Conservation (phyloP, 2,888 invertebrate genomes). For the Papilio demoleus region DNA sequence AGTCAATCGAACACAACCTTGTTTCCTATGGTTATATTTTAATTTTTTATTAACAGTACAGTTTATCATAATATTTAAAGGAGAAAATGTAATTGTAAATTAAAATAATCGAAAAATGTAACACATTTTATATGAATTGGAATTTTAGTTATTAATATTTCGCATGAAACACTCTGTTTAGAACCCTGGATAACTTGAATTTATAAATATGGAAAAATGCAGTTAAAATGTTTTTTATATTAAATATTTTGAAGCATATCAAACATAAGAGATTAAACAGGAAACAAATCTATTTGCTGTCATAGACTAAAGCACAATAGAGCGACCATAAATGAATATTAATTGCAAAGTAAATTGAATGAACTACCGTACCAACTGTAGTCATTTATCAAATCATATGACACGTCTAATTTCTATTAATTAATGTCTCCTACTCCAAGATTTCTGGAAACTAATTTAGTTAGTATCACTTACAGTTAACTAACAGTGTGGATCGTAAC, state of each 20-base stretch:
- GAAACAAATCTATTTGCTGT: neutral
- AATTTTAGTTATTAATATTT: no score
- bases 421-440: conserved; percentile 7
- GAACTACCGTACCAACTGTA: conserved; percentile 4
- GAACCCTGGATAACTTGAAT: no score
- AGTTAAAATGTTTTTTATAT: no score
- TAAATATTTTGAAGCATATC: neutral
- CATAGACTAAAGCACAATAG: neutral
- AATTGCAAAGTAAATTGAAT: neutral
- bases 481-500: conserved; percentile 60
- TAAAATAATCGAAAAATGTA: no score
- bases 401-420: conserved; percentile 16
- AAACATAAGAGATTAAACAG: neutral
- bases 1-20: no score
- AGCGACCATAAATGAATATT: conserved; percentile 9
- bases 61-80: no score
- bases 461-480: conserved; percentile 47
- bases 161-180: no score
- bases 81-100: no score
- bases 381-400: neutral
- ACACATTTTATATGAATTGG: no score
- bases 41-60: no score
- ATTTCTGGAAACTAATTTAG: conserved; percentile 36
- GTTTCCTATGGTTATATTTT: no score
- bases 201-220: no score